Evolutionary conservation across 1,140 invertebrate species (phyloP).

Genomic region (Tetramorium parvispinum): DNA sequence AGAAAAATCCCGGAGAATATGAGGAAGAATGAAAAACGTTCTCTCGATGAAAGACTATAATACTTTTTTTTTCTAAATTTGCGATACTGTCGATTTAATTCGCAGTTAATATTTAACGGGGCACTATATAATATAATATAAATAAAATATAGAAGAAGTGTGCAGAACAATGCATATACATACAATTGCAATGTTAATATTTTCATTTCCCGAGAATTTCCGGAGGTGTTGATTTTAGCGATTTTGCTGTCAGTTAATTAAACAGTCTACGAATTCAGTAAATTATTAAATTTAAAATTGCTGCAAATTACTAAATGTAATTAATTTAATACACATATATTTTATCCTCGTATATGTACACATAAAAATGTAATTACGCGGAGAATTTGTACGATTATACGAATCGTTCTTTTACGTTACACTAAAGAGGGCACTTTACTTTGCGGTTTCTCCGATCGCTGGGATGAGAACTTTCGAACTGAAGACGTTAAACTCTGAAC

Average conservation of each 20-base stretch:
- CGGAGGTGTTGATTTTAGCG: background rate
- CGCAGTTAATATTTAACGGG: background rate
- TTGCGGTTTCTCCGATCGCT: background rate
- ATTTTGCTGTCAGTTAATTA: constrained; percentile 23
- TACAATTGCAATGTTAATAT: background rate
- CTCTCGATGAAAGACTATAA: background rate
- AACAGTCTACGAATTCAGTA: background rate
- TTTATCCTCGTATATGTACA: background rate
- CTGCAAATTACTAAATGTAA: constrained; percentile 8
- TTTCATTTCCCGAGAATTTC: background rate
- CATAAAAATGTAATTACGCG: background rate
- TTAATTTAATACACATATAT: background rate
- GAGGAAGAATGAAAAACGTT: background rate
- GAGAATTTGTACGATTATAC: background rate
- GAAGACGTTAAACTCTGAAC: constrained; percentile 8
- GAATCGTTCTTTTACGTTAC: background rate
- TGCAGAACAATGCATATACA: background rate
- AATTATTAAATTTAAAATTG: constrained; percentile 1
- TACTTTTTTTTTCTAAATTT: constrained; percentile 7
- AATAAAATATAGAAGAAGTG: background rate
- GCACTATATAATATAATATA: background rate
- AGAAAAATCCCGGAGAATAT: constrained; percentile 7
- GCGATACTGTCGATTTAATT: background rate
- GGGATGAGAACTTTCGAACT: background rate
- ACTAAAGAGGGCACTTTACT: background rate